Evolutionary conservation across 2,888 invertebrate genomes (phyloP).

Genomic region (Heliconius sara): DNA sequence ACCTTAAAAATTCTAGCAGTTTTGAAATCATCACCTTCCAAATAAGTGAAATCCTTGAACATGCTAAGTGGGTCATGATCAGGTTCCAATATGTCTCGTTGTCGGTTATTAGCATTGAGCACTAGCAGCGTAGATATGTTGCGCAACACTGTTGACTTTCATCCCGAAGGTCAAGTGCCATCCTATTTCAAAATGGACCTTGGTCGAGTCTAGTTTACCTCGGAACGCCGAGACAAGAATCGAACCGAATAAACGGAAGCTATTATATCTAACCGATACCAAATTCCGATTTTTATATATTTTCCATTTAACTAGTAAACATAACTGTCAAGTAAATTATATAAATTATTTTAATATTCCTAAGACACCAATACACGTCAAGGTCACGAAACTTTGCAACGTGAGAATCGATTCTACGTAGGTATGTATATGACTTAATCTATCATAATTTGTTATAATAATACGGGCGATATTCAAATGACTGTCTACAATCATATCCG

Average conservation of each 20-base stretch:
- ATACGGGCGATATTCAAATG: constrained; percentile 81
- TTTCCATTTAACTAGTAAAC: background rate
- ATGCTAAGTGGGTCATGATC: constrained; percentile 80
- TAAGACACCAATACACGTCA: constrained; percentile 67
- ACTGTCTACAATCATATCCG: constrained; percentile 82
- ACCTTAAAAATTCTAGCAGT: constrained; percentile 71
- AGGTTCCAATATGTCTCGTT: constrained; percentile 79
- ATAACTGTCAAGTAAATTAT: constrained; percentile 23
- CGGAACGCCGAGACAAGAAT: constrained; percentile 67
- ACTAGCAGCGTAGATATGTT: constrained; percentile 72
- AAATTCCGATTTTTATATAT: constrained; percentile 13
- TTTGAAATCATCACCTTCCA: constrained; percentile 81
- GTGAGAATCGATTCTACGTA: constrained; percentile 77
- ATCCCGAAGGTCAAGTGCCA: constrained; percentile 84
- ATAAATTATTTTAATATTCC: constrained; percentile 40
- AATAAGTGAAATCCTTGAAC: constrained; percentile 84
- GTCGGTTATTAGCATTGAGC: constrained; percentile 79
- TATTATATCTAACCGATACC: constrained; percentile 69
- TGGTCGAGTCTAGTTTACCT: constrained; percentile 80
- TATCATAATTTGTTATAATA: constrained; percentile 81
- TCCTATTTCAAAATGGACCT: constrained; percentile 83
- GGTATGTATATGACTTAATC: constrained; percentile 78
- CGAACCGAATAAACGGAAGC: constrained; percentile 74
- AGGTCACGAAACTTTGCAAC: constrained; percentile 78
- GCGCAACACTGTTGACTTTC: constrained; percentile 83